Percentiles rank a stretch among this genome's conserved stretches.
These are phyloP conservation scores for Drymonia ruficornis DNA, from an alignment of 2,888 invertebrate species.

Conservation along the genomic window DNA sequence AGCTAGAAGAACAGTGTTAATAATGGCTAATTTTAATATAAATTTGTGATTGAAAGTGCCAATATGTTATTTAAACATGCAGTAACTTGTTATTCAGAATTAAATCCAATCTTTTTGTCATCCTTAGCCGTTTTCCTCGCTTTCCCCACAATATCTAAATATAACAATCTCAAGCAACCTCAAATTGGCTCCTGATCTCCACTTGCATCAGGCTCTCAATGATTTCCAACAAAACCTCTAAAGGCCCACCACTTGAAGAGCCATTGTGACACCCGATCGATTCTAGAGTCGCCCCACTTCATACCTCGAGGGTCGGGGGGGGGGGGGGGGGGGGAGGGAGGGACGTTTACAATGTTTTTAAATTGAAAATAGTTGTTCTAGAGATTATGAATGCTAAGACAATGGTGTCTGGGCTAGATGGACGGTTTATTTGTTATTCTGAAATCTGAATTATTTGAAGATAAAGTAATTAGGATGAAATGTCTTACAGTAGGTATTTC, in stretches of 20 bases:
- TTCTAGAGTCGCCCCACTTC: constrained; percentile 26
- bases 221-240: constrained; percentile 21
- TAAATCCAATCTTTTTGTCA: too few species aligned
- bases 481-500: too few species aligned
- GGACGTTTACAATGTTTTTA: constrained; percentile 33
- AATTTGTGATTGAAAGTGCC: too few species aligned
- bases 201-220: not conserved
- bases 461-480: not conserved
- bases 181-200: not conserved
- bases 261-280: constrained; percentile 45
- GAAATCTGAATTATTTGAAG: not conserved
- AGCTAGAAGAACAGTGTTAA: too few species aligned
- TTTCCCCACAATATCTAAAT: not conserved
- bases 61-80: too few species aligned
- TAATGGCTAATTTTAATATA: too few species aligned
- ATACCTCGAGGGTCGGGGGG: constrained; percentile 6
- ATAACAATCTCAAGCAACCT: not conserved
- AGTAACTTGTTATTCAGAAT: too few species aligned
- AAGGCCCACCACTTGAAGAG: constrained; percentile 26
- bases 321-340: constrained; percentile 6
- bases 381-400: constrained; percentile 33
- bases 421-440: not conserved
- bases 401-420: constrained; percentile 9
- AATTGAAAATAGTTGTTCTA: constrained; percentile 40
- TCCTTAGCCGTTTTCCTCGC: too few species aligned